A percentile compares a stretch with the other conserved stretches of the same genome.
phyloP scores from a whole-genome alignment of 2,888 invertebrate genomes.

The Synanthedon formicaeformis region DNA sequence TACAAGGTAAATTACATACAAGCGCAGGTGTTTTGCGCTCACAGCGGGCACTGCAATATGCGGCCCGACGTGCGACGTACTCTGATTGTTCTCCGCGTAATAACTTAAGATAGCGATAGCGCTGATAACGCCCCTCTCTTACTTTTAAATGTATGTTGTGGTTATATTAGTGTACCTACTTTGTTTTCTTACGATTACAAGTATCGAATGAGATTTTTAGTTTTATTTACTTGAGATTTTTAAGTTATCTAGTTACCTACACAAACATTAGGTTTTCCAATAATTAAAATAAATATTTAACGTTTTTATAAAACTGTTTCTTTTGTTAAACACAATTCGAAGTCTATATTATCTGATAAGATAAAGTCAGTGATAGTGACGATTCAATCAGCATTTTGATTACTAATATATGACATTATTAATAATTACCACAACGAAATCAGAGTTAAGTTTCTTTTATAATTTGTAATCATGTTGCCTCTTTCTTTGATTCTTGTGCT shows the following conservation, averaged over 20 bases:
- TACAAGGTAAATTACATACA: conserved; percentile 25
- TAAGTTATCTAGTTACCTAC: too few species aligned
- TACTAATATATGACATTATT: neutral
- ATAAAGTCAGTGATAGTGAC: conserved; percentile 7
- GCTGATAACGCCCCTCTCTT: conserved; percentile 40
- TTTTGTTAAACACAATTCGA: too few species aligned
- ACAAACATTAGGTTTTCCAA: too few species aligned
- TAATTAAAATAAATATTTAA: too few species aligned
- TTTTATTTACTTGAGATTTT: too few species aligned
- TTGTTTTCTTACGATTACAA: too few species aligned
- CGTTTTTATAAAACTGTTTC: too few species aligned
- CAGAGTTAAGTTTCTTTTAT: neutral
- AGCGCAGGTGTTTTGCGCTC: conserved; percentile 45
- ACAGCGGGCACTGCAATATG: conserved; percentile 27
- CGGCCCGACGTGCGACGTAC: conserved; percentile 29
- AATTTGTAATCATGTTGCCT: neutral
- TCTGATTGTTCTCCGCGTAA: conserved; percentile 53
- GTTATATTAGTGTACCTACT: neutral
- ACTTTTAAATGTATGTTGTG: neutral
- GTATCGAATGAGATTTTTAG: too few species aligned
- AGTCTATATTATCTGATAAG: neutral
- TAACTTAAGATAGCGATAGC: conserved; percentile 64
- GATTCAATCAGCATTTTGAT: conserved; percentile 24
- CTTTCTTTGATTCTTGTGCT: conserved; percentile 9
- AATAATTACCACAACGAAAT: neutral